phyloP scores from a whole-genome alignment of 92 coral and sea anemone species.

The Bergia puertoricense region DNA sequence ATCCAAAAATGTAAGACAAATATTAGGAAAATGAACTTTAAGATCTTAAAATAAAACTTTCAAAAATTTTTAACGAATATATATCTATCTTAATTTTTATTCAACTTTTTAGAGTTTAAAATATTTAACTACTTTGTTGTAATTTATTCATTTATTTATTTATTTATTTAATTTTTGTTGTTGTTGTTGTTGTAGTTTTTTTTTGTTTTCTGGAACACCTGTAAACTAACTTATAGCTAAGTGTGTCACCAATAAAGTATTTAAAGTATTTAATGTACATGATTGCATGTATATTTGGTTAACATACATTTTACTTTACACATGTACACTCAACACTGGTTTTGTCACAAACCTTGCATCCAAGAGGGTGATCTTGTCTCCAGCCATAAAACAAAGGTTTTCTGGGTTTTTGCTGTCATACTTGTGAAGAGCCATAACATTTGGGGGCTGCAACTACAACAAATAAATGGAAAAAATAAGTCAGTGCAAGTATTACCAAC shows the following conservation, averaged over 20 bases:
- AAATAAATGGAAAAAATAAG: neutral
- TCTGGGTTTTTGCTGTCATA: conserved; percentile 77
- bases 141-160: no score
- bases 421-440: conserved; percentile 61
- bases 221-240: no score
- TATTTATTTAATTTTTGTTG: no score
- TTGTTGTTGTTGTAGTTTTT: no score
- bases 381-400: conserved; percentile 72
- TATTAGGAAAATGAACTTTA: no score
- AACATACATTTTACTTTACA: neutral
- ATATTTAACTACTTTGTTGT: no score
- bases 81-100: no score
- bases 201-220: no score
- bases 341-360: conserved; percentile 74
- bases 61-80: no score
- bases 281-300: neutral
- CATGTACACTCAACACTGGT: neutral
- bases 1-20: neutral
- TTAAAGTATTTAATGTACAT: no score
- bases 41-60: no score
- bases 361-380: conserved; percentile 80
- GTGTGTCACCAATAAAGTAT: neutral
- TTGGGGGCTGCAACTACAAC: conserved; percentile 79
- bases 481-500: neutral
- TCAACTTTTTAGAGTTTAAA: no score